Percentiles rank a stretch among this genome's conserved stretches.
Conservation (phyloP, 1,140 invertebrate species). For the Listronotus bonariensis region DNA sequence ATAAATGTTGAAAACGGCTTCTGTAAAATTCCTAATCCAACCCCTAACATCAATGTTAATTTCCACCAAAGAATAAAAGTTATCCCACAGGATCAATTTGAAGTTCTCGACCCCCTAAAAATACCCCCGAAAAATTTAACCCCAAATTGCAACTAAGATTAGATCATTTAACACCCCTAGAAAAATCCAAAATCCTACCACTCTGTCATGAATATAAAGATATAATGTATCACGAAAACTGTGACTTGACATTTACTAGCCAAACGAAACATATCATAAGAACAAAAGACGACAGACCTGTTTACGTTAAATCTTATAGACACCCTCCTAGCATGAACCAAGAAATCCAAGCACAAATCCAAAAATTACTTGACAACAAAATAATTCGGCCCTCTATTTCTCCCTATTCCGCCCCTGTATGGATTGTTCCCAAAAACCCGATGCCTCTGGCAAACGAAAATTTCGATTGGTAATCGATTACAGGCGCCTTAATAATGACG, state of each 20-base stretch:
- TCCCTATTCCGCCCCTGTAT: conserved; percentile 48
- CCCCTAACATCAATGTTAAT: conserved; percentile 8
- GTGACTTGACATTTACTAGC: conserved; percentile 18
- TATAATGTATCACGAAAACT: conserved; percentile 14
- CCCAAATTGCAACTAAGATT: conserved; percentile 1
- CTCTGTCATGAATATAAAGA: conserved; percentile 13
- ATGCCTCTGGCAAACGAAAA: conserved; percentile 49
- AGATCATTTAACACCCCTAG: neutral
- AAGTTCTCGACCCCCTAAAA: neutral
- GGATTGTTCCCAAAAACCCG: conserved; percentile 51
- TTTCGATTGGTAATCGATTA: conserved; percentile 56
- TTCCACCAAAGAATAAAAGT: conserved; percentile 13
- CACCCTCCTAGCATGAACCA: conserved; percentile 30
- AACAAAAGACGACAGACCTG: conserved; percentile 11
- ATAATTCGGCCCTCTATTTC: conserved; percentile 50
- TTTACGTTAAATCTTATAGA: conserved; percentile 37
- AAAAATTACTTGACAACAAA: conserved; percentile 42
- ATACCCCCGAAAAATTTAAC: neutral
- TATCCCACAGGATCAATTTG: conserved; percentile 7
- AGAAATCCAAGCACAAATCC: conserved; percentile 51
- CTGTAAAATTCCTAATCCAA: conserved; percentile 15
- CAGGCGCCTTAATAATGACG: conserved; percentile 56
- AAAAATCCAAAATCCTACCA: conserved; percentile 5
- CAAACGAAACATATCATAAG: conserved; percentile 19
- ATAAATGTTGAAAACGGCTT: conserved; percentile 10